Evolutionary conservation across 2,888 invertebrate genomes (phyloP), one percentile per base, ranked within the genome.

Genomic region (Ophion obscuratus): DNA sequence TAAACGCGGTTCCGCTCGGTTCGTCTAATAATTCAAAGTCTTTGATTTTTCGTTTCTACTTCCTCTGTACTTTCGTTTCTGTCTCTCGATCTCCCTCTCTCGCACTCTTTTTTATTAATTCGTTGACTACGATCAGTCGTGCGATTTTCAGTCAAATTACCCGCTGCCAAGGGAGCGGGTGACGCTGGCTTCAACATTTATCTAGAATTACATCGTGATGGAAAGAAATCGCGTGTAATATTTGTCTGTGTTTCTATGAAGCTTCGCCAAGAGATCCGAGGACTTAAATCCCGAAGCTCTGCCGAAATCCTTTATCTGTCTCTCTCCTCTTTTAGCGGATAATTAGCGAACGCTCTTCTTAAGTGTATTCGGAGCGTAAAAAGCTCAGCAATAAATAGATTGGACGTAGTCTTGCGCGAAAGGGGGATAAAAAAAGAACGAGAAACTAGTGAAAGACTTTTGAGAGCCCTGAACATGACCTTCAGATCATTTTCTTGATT

Each of bases 1-100:
- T 91, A 92, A 77, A 91, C 75, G 64, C 78, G 79, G 67, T 53
- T 88, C 90, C 90, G 89, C 90, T 91, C 86, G 84, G 87, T 86
- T 87, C 83, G 85, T 81, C 81, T 83, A 85, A 74, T 64, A 74
- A 78, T 70, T 83, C 81, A 81, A 73, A 84, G 75, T 84, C 85
- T 80, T 85, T 77, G 83, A 88, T 87, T 84, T 74, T 66, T 87
- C 71, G 3, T 57, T 75, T 66, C 76, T 80, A 40, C 44, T 66
- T 47, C n/a, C 36, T 47, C 20, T 44, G 61, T 70, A 59, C 53
- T 82, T 84, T 81, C 70, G 59, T 17, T 61, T 53, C 17, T 17
- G 53, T 53, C 53, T 53, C 14, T 53, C 53, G 53, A 53, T 53
- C 17, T 53, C 53, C 53, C 17, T 4, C 53, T 53, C 53, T 53